These are phyloP conservation scores for Papilio elwesi DNA, from an alignment of 2,888 invertebrate genomes.

Conservation along the genomic window DNA sequence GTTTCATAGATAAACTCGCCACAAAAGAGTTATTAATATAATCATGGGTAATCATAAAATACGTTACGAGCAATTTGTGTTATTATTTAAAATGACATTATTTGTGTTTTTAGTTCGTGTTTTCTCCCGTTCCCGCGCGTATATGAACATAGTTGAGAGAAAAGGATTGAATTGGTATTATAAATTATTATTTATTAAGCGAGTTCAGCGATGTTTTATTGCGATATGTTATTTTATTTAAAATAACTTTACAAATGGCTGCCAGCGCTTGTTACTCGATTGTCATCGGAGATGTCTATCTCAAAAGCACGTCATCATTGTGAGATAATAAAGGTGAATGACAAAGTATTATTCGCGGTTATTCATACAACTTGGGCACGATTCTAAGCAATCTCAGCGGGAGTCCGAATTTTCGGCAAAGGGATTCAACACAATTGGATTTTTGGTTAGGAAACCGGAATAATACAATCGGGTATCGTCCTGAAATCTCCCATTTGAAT, in stretches of 20 bases:
- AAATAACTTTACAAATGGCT: constrained; percentile 61
- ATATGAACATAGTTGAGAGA: background rate
- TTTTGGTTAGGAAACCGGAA: constrained; percentile 83
- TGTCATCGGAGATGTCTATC: constrained; percentile 80
- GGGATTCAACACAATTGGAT: constrained; percentile 82
- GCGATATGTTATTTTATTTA: constrained; percentile 74
- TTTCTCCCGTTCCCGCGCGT: constrained; percentile 2
- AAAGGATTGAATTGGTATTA: constrained; percentile 5
- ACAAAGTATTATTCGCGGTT: constrained; percentile 82
- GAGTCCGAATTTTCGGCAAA: constrained; percentile 75
- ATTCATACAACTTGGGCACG: constrained; percentile 73
- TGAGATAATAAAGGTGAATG: constrained; percentile 83
- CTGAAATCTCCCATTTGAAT: constrained; percentile 83
- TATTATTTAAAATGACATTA: constrained; percentile 39
- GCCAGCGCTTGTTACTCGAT: constrained; percentile 64
- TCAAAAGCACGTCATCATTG: constrained; percentile 81
- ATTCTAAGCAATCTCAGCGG: constrained; percentile 80
- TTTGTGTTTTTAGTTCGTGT: constrained; percentile 13
- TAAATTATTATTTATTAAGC: constrained; percentile 36
- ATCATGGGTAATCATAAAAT: constrained; percentile 31
- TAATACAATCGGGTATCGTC: constrained; percentile 82
- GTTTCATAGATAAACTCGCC: constrained; percentile 19
- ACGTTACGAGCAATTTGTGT: constrained; percentile 21
- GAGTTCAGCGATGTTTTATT: constrained; percentile 51
- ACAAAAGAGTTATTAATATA: constrained; percentile 36